Evolutionary conservation across 1,140 invertebrate species (phyloP), one percentile per base, ranked within the genome.

Genomic region (Diorhabda sublineata): DNA sequence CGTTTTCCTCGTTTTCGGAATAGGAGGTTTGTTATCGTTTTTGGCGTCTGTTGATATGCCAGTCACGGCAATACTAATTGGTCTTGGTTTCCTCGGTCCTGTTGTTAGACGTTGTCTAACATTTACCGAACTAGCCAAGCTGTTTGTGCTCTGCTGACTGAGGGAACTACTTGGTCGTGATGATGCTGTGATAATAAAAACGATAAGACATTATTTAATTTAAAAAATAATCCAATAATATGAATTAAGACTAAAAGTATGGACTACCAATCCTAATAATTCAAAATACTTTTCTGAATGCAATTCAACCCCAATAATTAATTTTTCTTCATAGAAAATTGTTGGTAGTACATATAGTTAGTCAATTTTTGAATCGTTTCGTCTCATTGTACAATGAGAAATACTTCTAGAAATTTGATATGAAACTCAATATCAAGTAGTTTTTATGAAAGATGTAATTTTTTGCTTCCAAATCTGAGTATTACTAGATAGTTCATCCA

Each of bases 151-250:
- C 79, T 87, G 86, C 79, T 89, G 87, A 79, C 88, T 89, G 86
- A 94, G 86, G 73, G 92, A 91, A 82, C 91, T 93, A 79, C 89
- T 89, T 64, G 93, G 92, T 80, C 92, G 86, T 71, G 92, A 94
- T 69, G 89, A 89, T 58, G 84, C 79, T 80, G 75, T 26, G 26
- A 26, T 26, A 26, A 26, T 26, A 26, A 26, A 26, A 26, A 26
- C 26, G 26, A 26, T 26, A 11, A 11, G 7, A 74, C 26, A 52
- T 45, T 66, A 69, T 58, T 45, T 61, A 11, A 64, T 72, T 57
- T 64, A 64, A 26, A 26, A 26, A 61, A 9, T 42, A n/a, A 61
- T 9, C 5, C n/a, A 61, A 26, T 42, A 26, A 9, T 42, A 41
- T 0, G 26, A 26, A 26, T 26, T 26, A 26, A 1, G 26, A 26